A percentile compares a stretch with the other conserved stretches of the same genome.
Evolutionary conservation across 2,113 vertebrate species (phyloP).

Genomic region (Pomatostomus ruficeps): DNA sequence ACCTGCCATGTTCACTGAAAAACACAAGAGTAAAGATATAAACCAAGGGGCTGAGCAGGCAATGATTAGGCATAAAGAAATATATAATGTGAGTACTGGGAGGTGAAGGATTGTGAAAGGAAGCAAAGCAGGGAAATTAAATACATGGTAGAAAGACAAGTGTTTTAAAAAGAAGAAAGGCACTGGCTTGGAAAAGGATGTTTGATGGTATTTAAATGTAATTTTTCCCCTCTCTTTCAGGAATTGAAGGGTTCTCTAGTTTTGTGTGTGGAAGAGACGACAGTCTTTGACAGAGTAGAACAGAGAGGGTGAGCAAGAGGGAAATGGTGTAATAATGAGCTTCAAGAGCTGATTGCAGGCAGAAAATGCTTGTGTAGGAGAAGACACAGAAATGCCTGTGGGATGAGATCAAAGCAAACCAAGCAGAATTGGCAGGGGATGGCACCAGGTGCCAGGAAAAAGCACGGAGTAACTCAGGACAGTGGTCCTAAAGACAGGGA

Average conservation of each 20-base stretch:
- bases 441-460: neutral
- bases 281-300: neutral
- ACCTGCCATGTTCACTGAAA: neutral
- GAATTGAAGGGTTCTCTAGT: neutral
- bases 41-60: neutral
- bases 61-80: neutral
- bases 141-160: neutral
- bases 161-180: neutral
- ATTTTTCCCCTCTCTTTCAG: neutral
- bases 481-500: neutral
- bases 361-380: neutral
- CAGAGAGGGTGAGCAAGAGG: neutral
- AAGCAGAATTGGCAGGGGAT: neutral
- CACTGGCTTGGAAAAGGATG: neutral
- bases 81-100: neutral
- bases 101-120: neutral
- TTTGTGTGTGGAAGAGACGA: neutral
- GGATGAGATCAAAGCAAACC: neutral
- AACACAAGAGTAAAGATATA: neutral
- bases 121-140: conserved; percentile 15
- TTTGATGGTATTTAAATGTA: neutral
- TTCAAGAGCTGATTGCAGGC: neutral
- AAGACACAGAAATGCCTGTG: neutral
- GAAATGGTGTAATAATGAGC: neutral
- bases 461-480: neutral